phyloP scores from a whole-genome alignment of 2,113 vertebrate genomes.

The Rana temporaria region DNA sequence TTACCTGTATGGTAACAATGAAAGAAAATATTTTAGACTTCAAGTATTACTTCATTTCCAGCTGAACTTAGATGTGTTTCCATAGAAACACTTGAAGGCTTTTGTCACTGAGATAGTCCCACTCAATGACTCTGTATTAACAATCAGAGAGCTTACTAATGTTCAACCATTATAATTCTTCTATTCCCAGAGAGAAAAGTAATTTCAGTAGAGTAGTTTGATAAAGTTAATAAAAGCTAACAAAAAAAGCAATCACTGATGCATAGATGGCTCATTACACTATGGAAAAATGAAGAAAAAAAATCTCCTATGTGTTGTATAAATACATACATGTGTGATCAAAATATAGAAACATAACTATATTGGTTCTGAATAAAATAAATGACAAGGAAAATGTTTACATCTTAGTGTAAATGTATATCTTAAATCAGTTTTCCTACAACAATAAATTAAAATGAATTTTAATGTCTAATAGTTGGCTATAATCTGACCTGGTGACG shows the following conservation, averaged over 20 bases:
- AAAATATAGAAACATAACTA: not conserved
- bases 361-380: not conserved
- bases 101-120: constrained; percentile 54
- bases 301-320: constrained; percentile 10
- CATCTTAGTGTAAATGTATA: no score
- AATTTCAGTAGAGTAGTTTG: constrained; percentile 39
- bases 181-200: constrained; percentile 24
- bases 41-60: constrained; percentile 44
- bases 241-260: constrained; percentile 41
- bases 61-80: constrained; percentile 51
- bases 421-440: no score
- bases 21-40: not conserved
- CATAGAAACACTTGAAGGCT: constrained; percentile 47
- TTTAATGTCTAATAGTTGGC: no score
- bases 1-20: constrained; percentile 35
- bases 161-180: constrained; percentile 43
- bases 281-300: constrained; percentile 2
- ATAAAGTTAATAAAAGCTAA: constrained; percentile 50
- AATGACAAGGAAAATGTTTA: no score
- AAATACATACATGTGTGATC: not conserved
- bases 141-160: constrained; percentile 53
- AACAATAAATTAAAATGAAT: no score
- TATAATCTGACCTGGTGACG: no score
- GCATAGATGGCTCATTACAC: constrained; percentile 29
- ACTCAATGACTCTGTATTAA: constrained; percentile 54